Base-by-base conservation (phyloP, 2,797 vertebrate genomes). In the Ptychadena robeensis region DNA sequence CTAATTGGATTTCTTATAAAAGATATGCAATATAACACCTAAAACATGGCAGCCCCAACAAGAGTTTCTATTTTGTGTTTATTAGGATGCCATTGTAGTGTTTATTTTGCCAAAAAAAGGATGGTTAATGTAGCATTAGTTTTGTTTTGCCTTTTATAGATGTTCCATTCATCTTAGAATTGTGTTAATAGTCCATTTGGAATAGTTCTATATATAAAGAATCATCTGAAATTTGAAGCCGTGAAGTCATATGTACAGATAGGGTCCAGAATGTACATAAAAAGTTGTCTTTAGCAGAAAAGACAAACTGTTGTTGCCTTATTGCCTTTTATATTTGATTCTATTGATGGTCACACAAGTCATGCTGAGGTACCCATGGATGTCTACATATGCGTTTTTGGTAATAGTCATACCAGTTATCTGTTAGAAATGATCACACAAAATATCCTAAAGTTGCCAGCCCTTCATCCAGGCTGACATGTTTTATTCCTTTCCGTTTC, bases 61-160 rank as follows among this genome's bases (percentile, higher is more conserved):
- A 80, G 53, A 64, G 27, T 70, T 53, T 15, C 25, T 71, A 7
- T 57, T 31, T 63, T n/a, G 67, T n/a, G n/a, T n/a, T n/a, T n/a
- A n/a, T n/a, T n/a, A 25, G 25, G 6, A 80, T 80, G 79, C 79
- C 68, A 80, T 80, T 48, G 71, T 40, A 81, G 37, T 40, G 28
- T 70, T 22, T 9, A 70, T 57, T 63, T 82, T 82, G 81, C 81
- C 81, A 82, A 82, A 76, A 40, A 64, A 28, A 63, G 22, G 44
- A 53, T 82, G 40, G 61, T 65, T 35, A 73, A 66, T 66, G 61
- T 73, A 65, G 22, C n/a, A 34, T 34, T 48, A 66, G 38, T 53
- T 70, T 12, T 66, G 67, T 73, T 53, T 70, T 69, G 48, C 73
- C 73, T 82, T n/a, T 73, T 66, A 37, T 63, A 15, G 73, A 70